Evolutionary conservation across 2,113 vertebrate species (phyloP).

Genomic region (Neodon shergylaensis): DNA sequence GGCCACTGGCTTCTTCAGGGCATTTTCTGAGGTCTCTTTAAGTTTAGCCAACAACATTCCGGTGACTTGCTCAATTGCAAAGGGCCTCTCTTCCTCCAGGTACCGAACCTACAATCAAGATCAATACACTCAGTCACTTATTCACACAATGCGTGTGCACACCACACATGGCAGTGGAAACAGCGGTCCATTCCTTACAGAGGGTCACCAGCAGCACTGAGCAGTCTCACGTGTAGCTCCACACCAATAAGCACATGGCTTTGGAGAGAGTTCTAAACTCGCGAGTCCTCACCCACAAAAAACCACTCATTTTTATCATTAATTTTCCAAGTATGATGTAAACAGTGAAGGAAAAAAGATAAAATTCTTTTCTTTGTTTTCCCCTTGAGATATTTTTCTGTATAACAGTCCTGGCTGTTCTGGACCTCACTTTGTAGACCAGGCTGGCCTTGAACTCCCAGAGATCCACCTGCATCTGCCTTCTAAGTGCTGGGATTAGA

Average conservation of each 20-base stretch:
- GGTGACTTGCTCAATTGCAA: conserved; percentile 95
- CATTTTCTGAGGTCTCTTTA: conserved; percentile 95
- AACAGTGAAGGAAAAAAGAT: conserved; percentile 26
- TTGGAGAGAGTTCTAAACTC: not conserved
- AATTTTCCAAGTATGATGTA: conserved; percentile 17
- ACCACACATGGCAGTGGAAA: not conserved
- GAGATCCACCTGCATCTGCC: no score
- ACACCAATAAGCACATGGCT: not conserved
- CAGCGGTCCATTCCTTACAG: not conserved
- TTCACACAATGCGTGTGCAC: not conserved
- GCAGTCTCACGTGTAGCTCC: not conserved
- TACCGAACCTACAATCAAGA: conserved; percentile 91
- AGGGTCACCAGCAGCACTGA: not conserved
- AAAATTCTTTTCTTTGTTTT: not conserved
- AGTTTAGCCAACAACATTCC: conserved; percentile 96
- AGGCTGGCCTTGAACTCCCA: no score
- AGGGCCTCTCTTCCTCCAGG: conserved; percentile 94
- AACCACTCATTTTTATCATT: conserved; percentile 37
- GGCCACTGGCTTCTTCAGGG: conserved; percentile 96
- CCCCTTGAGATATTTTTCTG: no score
- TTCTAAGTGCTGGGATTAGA: no score
- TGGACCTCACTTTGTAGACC: no score
- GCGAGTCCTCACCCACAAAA: not conserved
- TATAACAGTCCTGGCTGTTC: no score
- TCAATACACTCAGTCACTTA: conserved; percentile 2